phyloP scores from a whole-genome alignment of 2,113 vertebrate species.

The Camelus bactrianus region DNA sequence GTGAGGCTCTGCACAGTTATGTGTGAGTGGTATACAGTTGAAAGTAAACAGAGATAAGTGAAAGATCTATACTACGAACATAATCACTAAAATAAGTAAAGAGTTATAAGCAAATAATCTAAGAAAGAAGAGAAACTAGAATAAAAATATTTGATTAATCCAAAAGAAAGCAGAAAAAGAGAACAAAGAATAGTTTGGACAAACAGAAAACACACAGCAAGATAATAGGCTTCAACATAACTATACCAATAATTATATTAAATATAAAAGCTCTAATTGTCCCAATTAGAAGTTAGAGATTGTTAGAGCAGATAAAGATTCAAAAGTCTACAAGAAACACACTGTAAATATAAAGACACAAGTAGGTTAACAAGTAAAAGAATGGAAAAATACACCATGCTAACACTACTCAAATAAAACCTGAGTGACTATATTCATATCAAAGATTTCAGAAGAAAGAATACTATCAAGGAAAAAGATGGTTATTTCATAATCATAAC shows the following conservation, averaged over 20 bases:
- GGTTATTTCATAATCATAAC: constrained; percentile 41
- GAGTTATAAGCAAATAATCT: constrained; percentile 9
- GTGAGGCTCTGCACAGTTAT: background rate
- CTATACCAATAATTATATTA: background rate
- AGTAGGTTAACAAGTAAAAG: background rate
- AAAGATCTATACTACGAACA: background rate
- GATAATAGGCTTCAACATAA: background rate
- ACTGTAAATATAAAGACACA: background rate
- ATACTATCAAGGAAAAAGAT: background rate
- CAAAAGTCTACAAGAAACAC: background rate
- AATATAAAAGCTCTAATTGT: background rate
- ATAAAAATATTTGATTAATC: constrained; percentile 26
- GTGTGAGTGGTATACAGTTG: background rate
- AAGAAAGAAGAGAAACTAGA: background rate
- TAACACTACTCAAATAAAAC: background rate
- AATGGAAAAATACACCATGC: background rate
- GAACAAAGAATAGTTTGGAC: background rate
- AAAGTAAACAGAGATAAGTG: constrained; percentile 11
- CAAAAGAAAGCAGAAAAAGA: background rate
- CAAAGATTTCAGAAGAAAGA: constrained; percentile 39
- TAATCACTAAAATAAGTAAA: constrained; percentile 33
- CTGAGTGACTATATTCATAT: background rate
- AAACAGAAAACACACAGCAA: constrained; percentile 16
- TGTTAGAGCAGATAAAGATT: background rate
- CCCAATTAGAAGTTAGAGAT: constrained; percentile 3